A percentile compares a stretch with the other conserved stretches of the same genome.
Evolutionary conservation across 1,140 invertebrate species (phyloP).

Genomic region (Papilio helenus): DNA sequence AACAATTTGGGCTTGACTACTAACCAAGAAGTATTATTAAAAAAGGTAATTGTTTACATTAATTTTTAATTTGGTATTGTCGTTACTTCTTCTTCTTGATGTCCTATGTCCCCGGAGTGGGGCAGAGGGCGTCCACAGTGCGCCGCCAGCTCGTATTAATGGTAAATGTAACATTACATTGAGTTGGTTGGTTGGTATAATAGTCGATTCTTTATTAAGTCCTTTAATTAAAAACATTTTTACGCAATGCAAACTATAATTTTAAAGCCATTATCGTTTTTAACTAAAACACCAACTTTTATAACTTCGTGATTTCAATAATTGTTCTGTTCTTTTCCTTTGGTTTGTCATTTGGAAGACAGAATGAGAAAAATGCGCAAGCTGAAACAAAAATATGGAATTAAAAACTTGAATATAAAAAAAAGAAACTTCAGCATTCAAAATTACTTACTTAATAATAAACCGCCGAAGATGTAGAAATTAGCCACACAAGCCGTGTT

Average conservation of each 20-base stretch:
- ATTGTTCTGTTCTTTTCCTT: neutral
- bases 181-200: too few species aligned
- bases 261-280: neutral
- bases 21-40: neutral
- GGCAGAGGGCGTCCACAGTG: too few species aligned
- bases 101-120: too few species aligned
- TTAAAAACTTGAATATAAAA: too few species aligned
- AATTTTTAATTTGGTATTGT: neutral
- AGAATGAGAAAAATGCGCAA: neutral
- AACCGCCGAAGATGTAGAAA: slow-evolving; percentile 69
- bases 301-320: slow-evolving; percentile 4
- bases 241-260: neutral
- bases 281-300: neutral
- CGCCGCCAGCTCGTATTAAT: too few species aligned
- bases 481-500: slow-evolving; percentile 63
- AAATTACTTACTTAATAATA: neutral
- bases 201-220: too few species aligned
- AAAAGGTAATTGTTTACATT: neutral
- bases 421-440: too few species aligned
- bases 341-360: neutral
- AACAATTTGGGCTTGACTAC: neutral
- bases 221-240: neutral
- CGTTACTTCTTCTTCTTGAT: too few species aligned
- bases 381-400: neutral
- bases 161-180: too few species aligned